These are phyloP conservation scores for Melospiza melodia DNA, from an alignment of 2,113 vertebrate genomes.

Conservation along the genomic window DNA sequence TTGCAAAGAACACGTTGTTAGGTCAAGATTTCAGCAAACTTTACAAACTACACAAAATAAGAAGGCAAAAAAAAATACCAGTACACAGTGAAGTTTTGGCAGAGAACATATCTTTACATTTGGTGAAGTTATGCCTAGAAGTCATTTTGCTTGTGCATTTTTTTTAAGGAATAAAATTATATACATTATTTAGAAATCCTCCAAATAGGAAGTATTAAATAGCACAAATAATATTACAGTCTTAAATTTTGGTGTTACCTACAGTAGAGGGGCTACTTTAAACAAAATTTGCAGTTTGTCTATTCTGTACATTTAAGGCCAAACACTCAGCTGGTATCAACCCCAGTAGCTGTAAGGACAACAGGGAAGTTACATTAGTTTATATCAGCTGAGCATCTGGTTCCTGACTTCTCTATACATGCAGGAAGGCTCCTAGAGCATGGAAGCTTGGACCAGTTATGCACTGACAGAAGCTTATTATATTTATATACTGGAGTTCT, in stretches of 20 bases:
- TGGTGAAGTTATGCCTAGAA: constrained; percentile 76
- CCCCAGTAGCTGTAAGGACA: not conserved
- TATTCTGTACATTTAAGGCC: constrained; percentile 40
- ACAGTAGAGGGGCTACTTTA: constrained; percentile 23
- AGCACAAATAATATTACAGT: constrained; percentile 72
- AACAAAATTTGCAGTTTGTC: constrained; percentile 24
- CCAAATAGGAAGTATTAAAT: constrained; percentile 78
- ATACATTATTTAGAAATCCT: constrained; percentile 77
- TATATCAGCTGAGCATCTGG: constrained; percentile 1
- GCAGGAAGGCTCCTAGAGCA: not conserved
- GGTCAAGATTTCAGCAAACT: constrained; percentile 52
- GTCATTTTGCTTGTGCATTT: constrained; percentile 44
- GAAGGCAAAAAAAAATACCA: constrained; percentile 19
- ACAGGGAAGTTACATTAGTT: not conserved
- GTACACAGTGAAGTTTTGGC: constrained; percentile 28
- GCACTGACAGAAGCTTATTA: constrained; percentile 1
- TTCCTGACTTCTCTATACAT: constrained; percentile 3
- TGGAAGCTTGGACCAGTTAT: not conserved
- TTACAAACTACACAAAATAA: constrained; percentile 72
- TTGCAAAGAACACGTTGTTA: constrained; percentile 57
- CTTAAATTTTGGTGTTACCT: constrained; percentile 72
- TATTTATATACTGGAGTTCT: not conserved
- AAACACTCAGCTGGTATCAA: constrained; percentile 5
- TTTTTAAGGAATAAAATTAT: constrained; percentile 76
- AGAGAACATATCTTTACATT: constrained; percentile 75